Conservation (phyloP, 2,113 vertebrate species). For the Microtus ochrogaster region DNA sequence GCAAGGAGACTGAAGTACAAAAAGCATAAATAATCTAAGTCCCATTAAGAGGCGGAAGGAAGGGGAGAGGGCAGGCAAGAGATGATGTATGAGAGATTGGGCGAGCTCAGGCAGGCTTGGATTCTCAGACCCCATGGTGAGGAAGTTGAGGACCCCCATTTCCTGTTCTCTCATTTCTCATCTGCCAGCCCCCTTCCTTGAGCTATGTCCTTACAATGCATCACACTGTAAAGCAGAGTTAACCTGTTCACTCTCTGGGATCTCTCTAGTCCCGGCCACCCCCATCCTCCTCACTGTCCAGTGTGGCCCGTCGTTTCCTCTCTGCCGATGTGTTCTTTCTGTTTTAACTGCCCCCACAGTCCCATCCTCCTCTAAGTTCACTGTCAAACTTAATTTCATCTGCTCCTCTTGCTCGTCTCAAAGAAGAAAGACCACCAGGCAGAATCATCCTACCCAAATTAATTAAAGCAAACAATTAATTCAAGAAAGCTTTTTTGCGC, state of each 20-base stretch:
- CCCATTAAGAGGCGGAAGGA: not conserved
- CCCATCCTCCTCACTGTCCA: rapidly evolving
- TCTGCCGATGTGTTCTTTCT: rapidly evolving
- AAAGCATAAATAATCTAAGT: not conserved
- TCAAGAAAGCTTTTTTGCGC: not conserved
- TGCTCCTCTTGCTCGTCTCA: not conserved
- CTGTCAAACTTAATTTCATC: not conserved
- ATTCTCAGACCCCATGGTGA: not conserved
- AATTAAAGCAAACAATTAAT: not conserved
- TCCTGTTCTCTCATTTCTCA: not conserved
- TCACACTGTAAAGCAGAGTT: not conserved
- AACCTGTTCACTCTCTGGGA: not conserved
- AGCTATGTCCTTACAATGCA: not conserved
- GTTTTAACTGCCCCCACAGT: not conserved
- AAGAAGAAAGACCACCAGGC: not conserved
- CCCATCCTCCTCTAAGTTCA: not conserved
- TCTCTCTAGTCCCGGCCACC: rapidly evolving
- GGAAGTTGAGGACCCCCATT: not conserved
- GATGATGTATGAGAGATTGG: not conserved
- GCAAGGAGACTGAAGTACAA: not conserved
- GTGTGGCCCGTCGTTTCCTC: rapidly evolving
- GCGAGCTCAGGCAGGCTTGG: not conserved
- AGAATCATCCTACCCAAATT: not conserved
- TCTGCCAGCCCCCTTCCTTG: not conserved
- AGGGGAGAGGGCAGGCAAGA: not conserved